These are phyloP conservation scores for Cancer borealis DNA, from an alignment of 2,888 invertebrate species.

Conservation along the genomic window DNA sequence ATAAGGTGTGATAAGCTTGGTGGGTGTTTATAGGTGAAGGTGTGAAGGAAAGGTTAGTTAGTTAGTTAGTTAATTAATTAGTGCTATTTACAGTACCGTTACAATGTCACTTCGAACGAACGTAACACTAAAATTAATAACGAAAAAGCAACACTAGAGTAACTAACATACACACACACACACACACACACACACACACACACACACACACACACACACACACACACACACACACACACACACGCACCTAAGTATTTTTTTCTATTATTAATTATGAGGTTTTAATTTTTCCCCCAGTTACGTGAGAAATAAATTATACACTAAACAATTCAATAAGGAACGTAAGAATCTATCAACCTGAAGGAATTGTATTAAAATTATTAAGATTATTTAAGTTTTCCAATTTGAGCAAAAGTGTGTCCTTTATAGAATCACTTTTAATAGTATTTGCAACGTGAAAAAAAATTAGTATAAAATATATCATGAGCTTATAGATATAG, in stretches of 20 bases:
- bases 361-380: no score
- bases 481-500: no score
- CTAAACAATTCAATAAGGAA: neutral
- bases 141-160: neutral
- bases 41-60: neutral
- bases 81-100: neutral
- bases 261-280: neutral
- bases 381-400: no score
- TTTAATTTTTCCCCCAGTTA: neutral
- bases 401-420: no score
- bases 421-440: no score
- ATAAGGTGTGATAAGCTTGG: neutral
- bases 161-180: conserved; percentile 29
- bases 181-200: conserved; percentile 49
- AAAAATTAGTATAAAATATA: no score
- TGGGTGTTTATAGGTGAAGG: neutral
- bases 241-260: neutral
- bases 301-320: neutral
- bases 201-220: neutral
- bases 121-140: neutral
- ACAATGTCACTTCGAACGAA: neutral
- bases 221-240: neutral
- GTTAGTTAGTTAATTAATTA: neutral
- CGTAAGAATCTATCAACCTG: no score
- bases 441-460: no score